phyloP scores from a whole-genome alignment of 2,113 vertebrate genomes.

The Calyptommatus sinebrachiatus region DNA sequence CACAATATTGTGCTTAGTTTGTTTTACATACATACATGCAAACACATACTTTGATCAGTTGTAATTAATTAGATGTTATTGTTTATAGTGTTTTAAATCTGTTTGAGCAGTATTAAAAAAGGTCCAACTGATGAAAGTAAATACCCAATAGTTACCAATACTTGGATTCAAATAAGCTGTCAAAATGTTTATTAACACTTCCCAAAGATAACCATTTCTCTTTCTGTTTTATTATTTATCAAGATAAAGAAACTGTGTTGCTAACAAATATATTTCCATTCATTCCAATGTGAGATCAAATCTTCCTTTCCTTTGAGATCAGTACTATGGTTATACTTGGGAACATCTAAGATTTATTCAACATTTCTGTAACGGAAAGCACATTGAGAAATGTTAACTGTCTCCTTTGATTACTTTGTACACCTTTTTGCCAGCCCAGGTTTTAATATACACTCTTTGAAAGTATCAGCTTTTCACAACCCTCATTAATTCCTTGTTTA shows the following conservation, averaged over 20 bases:
- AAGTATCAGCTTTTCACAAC: not conserved
- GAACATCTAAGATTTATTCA: constrained; percentile 12
- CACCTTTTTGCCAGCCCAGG: not conserved
- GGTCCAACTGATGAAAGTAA: not conserved
- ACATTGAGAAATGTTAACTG: not conserved
- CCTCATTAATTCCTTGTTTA: not conserved
- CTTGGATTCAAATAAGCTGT: not conserved
- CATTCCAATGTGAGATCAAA: not conserved
- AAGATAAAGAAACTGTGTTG: not conserved
- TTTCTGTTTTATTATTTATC: constrained; percentile 3
- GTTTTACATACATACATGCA: not conserved
- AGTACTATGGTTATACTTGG: constrained; percentile 6
- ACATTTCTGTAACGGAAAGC: constrained; percentile 17
- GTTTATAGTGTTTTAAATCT: too few relatives aligned
- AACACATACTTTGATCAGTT: accelerated
- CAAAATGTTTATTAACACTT: not conserved
- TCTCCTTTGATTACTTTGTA: not conserved
- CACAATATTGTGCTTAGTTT: not conserved
- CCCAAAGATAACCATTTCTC: not conserved
- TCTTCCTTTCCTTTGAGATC: not conserved
- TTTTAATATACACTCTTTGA: not conserved
- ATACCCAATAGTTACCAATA: not conserved
- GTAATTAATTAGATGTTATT: too few relatives aligned
- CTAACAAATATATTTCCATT: not conserved
- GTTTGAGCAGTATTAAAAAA: too few relatives aligned